A percentile compares a stretch with the other conserved stretches of the same genome.
Evolutionary conservation across 2,888 invertebrate genomes (phyloP).

Genomic region (Eucera pruinosa): DNA sequence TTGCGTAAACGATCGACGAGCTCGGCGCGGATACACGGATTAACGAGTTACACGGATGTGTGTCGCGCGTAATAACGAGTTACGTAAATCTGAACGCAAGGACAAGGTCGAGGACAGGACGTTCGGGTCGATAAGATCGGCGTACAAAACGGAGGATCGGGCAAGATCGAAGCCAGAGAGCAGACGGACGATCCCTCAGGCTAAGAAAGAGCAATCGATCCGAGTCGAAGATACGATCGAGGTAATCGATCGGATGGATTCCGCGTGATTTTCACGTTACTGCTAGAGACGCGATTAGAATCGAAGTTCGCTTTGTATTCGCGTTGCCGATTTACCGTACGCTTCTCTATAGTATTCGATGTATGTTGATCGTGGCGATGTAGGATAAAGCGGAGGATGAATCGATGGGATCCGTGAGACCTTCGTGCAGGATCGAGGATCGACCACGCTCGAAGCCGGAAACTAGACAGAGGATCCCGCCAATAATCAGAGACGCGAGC

Average conservation of each 20-base stretch:
- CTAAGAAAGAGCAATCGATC: constrained; percentile 41
- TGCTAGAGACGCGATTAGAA: constrained; percentile 14
- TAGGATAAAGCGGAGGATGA: constrained; percentile 49
- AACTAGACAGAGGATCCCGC: constrained; percentile 71
- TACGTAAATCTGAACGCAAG: constrained; percentile 41
- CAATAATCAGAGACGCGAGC: constrained; percentile 51
- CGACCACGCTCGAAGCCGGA: constrained; percentile 65
- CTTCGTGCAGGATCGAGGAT: constrained; percentile 62
- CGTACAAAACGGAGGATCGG: constrained; percentile 52
- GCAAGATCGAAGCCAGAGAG: constrained; percentile 60
- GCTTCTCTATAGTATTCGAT: constrained; percentile 15
- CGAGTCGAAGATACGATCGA: constrained; percentile 57
- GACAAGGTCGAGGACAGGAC: constrained; percentile 52
- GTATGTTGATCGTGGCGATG: constrained; percentile 23
- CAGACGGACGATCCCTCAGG: constrained; percentile 28
- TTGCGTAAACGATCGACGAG: too few relatives aligned
- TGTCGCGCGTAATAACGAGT: constrained; percentile 23
- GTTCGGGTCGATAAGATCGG: constrained; percentile 44
- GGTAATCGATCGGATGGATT: constrained; percentile 68
- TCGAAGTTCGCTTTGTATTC: background rate
- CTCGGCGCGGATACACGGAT: too few relatives aligned
- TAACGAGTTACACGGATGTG: background rate
- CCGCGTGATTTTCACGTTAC: background rate
- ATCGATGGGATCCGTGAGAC: constrained; percentile 29
- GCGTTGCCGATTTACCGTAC: background rate